Evolutionary conservation across 2,113 vertebrate genomes (phyloP).

Genomic region (Ceyx melanurus): DNA sequence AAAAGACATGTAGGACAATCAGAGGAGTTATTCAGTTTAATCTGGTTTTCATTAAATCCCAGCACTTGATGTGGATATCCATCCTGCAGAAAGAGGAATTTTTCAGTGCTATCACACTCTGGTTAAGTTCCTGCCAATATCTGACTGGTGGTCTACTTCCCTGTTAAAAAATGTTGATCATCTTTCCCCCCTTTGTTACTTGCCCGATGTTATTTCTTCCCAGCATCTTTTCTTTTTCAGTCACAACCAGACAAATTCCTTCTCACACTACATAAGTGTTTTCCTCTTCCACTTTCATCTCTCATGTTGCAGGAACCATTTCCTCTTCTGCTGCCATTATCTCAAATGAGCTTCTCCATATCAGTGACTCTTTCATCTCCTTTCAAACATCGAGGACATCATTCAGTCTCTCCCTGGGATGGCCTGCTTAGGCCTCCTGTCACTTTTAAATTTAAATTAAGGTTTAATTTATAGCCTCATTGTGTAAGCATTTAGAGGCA

Average conservation of each 20-base stretch:
- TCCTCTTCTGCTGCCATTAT: slow-evolving; percentile 46
- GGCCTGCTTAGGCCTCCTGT: not conserved
- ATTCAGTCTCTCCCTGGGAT: not conserved
- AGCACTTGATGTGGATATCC: not conserved
- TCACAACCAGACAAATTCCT: not conserved
- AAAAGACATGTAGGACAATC: not conserved
- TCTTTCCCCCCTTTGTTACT: not conserved
- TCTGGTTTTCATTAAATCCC: slow-evolving; percentile 4
- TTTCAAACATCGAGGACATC: slow-evolving; percentile 43
- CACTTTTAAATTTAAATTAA: slow-evolving; percentile 1
- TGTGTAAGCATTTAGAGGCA: slow-evolving; percentile 22
- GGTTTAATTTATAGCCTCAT: slow-evolving; percentile 7
- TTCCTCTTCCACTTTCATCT: slow-evolving; percentile 33
- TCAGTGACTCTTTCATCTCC: slow-evolving; percentile 52
- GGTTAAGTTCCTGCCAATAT: not conserved
- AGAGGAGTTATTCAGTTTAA: not conserved
- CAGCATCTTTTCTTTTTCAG: slow-evolving; percentile 17
- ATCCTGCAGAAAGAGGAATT: not conserved
- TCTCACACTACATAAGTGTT: slow-evolving; percentile 8
- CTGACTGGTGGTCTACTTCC: not conserved
- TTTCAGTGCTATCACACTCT: not conserved
- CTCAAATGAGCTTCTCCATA: not conserved
- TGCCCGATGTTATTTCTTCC: not conserved
- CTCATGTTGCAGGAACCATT: not conserved
- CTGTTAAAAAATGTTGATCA: not conserved